Conservation (phyloP, 2,888 invertebrate species). For the Eupithecia exiguata region DNA sequence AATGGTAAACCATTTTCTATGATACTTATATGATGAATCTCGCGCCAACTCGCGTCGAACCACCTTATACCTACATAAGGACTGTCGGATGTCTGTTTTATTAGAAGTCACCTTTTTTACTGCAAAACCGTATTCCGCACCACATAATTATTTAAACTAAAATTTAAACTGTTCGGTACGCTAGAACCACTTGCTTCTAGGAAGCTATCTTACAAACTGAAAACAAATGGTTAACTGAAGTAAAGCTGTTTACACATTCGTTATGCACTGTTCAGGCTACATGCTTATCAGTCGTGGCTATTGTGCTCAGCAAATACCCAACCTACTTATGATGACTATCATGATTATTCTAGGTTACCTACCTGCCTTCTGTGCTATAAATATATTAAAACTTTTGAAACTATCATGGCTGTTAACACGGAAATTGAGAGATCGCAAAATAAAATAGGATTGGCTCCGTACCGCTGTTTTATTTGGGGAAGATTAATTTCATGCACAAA, state of each 20-base stretch:
- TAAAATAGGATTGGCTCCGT: no score
- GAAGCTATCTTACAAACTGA: slow-evolving; percentile 70
- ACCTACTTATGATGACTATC: background rate
- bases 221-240: slow-evolving; percentile 55
- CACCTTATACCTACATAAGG: no score
- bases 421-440: no score
- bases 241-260: slow-evolving; percentile 50
- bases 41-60: no score
- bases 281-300: slow-evolving; percentile 67
- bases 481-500: no score
- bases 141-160: slow-evolving; percentile 54
- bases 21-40: no score
- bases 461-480: no score
- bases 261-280: slow-evolving; percentile 56
- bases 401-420: no score
- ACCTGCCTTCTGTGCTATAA: background rate
- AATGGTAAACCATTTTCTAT: no score
- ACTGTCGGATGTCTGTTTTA: no score
- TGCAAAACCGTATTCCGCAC: slow-evolving; percentile 65
- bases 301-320: slow-evolving; percentile 38
- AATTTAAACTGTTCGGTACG: slow-evolving; percentile 49
- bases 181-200: slow-evolving; percentile 65
- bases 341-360: slow-evolving; percentile 1
- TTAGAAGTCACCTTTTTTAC: slow-evolving; percentile 60
- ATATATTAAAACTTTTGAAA: no score